phyloP scores from a whole-genome alignment of 2,888 invertebrate genomes.

The Clitarchus hookeri region DNA sequence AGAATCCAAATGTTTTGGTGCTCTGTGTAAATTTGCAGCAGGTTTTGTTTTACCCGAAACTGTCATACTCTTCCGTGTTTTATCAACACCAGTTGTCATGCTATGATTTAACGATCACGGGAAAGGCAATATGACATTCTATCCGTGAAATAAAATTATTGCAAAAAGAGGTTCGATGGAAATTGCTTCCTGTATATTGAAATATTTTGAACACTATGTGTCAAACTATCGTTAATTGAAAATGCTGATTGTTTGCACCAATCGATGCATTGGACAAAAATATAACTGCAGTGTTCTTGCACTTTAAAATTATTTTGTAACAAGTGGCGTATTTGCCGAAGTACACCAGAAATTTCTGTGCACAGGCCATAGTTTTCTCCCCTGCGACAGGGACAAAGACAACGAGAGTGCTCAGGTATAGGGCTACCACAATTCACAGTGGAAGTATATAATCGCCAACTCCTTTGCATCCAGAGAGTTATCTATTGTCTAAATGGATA shows the following conservation, averaged over 20 bases:
- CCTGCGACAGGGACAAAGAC: background rate
- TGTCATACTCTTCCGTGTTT: background rate
- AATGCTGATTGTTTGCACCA: background rate
- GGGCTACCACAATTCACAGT: background rate
- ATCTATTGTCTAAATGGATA: background rate
- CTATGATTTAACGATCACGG: conserved; percentile 5
- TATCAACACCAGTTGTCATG: conserved; percentile 17
- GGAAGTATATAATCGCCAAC: background rate
- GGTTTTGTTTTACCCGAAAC: background rate
- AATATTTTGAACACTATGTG: background rate
- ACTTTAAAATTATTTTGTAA: conserved; percentile 2
- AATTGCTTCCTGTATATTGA: background rate
- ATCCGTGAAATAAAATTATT: background rate
- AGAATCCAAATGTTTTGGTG: background rate
- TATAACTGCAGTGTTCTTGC: background rate
- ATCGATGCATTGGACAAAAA: background rate
- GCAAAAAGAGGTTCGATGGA: conserved; percentile 5
- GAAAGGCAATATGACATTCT: background rate
- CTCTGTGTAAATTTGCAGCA: conserved; percentile 3
- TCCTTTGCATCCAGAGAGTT: conserved; percentile 11
- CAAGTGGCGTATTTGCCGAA: background rate
- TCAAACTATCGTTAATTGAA: background rate
- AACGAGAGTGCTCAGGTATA: conserved; percentile 2
- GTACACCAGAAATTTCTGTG: conserved; percentile 16
- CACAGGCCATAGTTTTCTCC: no score